Conservation (phyloP, 2,113 vertebrate genomes). For the Trematomus loennbergii region DNA sequence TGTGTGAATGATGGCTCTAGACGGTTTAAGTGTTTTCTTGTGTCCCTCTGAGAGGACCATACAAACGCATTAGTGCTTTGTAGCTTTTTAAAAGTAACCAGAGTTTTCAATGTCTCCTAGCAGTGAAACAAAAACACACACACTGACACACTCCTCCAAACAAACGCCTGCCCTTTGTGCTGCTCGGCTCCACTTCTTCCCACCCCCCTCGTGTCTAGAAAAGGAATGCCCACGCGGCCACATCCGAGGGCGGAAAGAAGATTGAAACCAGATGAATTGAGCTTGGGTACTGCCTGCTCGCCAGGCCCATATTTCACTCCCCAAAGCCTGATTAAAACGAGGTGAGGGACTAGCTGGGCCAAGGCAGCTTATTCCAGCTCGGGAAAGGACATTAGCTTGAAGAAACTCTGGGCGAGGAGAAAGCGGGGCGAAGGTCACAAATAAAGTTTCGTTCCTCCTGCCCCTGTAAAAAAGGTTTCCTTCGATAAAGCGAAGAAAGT, state of each 20-base stretch:
- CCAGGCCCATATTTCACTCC: constrained; percentile 82
- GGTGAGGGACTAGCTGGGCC: constrained; percentile 64
- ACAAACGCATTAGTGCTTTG: constrained; percentile 4
- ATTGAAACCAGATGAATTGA: constrained; percentile 87
- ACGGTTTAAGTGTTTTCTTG: not conserved
- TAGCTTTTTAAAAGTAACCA: constrained; percentile 26
- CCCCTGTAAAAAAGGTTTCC: constrained; percentile 22
- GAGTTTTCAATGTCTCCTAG: constrained; percentile 26
- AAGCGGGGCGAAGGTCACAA: constrained; percentile 60
- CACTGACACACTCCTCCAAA: constrained; percentile 50
- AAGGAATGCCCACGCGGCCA: constrained; percentile 80
- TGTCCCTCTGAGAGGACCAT: not conserved
- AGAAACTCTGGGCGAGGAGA: constrained; percentile 47
- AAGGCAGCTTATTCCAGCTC: constrained; percentile 64
- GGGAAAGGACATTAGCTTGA: constrained; percentile 57
- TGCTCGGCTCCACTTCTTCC: constrained; percentile 43
- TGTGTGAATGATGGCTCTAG: not conserved
- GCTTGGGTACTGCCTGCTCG: constrained; percentile 63
- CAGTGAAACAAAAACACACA: constrained; percentile 25
- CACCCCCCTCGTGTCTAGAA: constrained; percentile 60
- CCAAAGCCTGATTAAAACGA: constrained; percentile 83
- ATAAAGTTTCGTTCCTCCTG: constrained; percentile 27
- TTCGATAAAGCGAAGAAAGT: constrained; percentile 2
- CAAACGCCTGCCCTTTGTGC: constrained; percentile 72
- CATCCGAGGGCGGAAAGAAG: constrained; percentile 79